Base-by-base conservation (phyloP, 2,888 invertebrate genomes). In the Tachina fera region DNA sequence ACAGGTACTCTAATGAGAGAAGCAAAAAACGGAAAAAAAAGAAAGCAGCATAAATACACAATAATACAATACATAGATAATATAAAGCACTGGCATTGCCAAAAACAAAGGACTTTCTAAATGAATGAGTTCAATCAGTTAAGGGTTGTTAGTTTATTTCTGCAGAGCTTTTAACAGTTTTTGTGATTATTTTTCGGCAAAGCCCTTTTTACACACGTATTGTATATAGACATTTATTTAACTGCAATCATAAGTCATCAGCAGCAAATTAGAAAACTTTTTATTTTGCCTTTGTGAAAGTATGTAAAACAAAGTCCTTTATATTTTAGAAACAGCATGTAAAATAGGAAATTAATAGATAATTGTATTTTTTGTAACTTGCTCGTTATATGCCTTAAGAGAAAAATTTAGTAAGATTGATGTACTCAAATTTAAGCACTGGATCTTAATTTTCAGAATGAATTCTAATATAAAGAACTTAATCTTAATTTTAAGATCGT, bases 1-100 rank as follows among this genome's bases (percentile, higher is more conserved):
- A 93, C 98, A 97, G 89, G 97, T 97, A 90, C 97, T 97, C 93
- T 97, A 95, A 47, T 74, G 76, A 80, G 84, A 71, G 70, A 82
- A 71, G 58, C n/a, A 78, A 65, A 43, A n/a, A 39, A 60, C 14
- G 49, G 53, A 22, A 56, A 22, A 10, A 53, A 45, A 49, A 22
- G 41, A 61, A 76, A 58, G 71, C 68, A 68, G 77, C 47, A 74
- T 65, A 75, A 74, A 71, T 67, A 79, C 68, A 45, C 11, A 72
- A 45, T 39, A 72, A 74, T 68, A 67, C 63, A 71, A 61, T 49
- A 31, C 80, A 68, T 63, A 60, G 58, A 61, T 41, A 61, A 70
- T 53, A 80, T 82, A 63, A 43, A 16, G n/a, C 45, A 75, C 19
- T 56, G 68, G 65, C 58, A 87, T 53, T 49, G 80, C 39, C 51